These are phyloP conservation scores for Sitophilus oryzae DNA, from an alignment of 1,140 invertebrate species.

Conservation along the genomic window DNA sequence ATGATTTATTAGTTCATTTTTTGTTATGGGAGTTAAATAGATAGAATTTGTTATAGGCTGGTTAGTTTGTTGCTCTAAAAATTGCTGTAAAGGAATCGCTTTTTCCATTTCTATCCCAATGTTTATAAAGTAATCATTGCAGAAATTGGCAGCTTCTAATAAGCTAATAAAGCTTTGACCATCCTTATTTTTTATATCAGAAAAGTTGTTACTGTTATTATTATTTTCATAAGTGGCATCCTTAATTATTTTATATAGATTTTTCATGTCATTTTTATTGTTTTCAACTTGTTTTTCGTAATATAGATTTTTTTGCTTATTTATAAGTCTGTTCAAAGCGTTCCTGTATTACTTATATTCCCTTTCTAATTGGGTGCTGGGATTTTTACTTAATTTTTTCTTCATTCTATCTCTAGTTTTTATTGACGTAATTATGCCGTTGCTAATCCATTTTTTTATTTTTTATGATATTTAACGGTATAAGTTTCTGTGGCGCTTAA, in stretches of 20 bases:
- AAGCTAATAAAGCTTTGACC: neutral
- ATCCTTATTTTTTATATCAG: neutral
- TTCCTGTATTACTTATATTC: neutral
- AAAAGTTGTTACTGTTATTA: neutral
- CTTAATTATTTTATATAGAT: neutral
- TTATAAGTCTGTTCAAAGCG: neutral
- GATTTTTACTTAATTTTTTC: neutral
- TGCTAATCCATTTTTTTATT: neutral
- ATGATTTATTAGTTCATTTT: neutral
- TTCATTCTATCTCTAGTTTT: neutral
- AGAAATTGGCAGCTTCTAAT: conserved; percentile 2
- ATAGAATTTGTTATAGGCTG: neutral
- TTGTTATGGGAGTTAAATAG: neutral
- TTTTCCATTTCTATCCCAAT: neutral
- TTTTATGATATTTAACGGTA: neutral
- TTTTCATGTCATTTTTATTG: neutral
- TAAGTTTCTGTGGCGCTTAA: neutral
- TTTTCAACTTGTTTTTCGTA: neutral
- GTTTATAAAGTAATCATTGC: conserved; percentile 2
- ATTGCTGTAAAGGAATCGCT: neutral
- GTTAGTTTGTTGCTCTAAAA: neutral
- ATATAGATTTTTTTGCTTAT: too few relatives aligned
- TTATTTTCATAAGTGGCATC: neutral
- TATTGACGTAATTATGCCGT: neutral
- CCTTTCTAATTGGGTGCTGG: neutral